Percentiles rank a stretch among this genome's conserved stretches.
phyloP scores from a whole-genome alignment of 1,140 invertebrate genomes.

The Callitettix versicolor region DNA sequence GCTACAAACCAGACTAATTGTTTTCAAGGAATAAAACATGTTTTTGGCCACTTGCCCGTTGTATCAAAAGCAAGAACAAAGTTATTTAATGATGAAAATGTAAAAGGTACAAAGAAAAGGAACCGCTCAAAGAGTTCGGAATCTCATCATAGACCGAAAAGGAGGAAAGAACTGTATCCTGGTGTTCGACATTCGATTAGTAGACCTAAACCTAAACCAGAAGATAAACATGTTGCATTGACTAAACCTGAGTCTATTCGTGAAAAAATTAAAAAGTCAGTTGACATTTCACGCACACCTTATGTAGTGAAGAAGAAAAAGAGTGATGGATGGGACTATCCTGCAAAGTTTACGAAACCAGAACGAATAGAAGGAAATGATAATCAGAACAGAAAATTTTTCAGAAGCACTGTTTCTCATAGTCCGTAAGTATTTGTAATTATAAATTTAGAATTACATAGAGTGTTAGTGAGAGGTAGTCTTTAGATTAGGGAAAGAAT shows the following conservation, averaged over 20 bases:
- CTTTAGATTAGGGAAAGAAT: too few species aligned
- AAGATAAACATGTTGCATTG: background rate
- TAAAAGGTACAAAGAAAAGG: background rate
- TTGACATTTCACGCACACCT: background rate
- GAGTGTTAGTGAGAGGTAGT: too few species aligned
- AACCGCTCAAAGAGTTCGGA: slow-evolving; percentile 1
- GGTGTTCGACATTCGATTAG: slow-evolving; percentile 10
- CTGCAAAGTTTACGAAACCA: slow-evolving; percentile 3
- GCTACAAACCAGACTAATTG: slow-evolving; percentile 7
- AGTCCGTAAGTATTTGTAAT: slow-evolving; percentile 5
- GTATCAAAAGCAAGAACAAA: slow-evolving; percentile 6
- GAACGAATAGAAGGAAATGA: background rate
- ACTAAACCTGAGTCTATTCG: background rate
- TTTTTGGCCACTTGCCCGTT: background rate
- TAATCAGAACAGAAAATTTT: slow-evolving; percentile 4
- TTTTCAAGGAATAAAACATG: background rate
- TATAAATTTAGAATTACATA: too few species aligned
- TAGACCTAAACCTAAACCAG: background rate
- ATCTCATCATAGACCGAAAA: background rate
- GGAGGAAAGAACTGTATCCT: slow-evolving; percentile 1
- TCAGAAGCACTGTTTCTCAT: background rate
- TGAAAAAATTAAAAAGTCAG: background rate
- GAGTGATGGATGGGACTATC: background rate
- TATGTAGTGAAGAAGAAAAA: slow-evolving; percentile 2
- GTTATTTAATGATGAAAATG: slow-evolving; percentile 1